These are phyloP conservation scores for Oreotrochilus melanogaster DNA, from an alignment of 2,113 vertebrate genomes.

Conservation along the genomic window DNA sequence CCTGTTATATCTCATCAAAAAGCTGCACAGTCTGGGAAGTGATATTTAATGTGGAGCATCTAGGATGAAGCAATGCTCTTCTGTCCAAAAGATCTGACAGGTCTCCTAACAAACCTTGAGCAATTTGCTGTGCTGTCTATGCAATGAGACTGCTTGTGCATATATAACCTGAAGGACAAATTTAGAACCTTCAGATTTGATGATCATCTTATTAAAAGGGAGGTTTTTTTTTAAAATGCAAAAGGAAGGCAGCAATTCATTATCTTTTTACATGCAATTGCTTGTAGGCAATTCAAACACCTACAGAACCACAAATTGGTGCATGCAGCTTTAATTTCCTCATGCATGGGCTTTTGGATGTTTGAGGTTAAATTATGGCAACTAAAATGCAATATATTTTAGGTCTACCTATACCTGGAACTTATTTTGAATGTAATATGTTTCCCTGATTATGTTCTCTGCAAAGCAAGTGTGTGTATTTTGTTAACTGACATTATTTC, in stretches of 20 bases:
- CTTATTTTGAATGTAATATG: neutral
- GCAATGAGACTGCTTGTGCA: neutral
- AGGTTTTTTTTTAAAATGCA: neutral
- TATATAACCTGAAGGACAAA: neutral
- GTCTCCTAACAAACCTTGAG: neutral
- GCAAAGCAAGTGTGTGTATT: neutral
- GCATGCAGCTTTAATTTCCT: neutral
- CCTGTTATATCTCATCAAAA: constrained; percentile 21
- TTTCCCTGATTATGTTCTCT: neutral
- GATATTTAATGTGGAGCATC: neutral
- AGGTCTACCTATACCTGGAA: neutral
- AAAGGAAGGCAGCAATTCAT: constrained; percentile 9
- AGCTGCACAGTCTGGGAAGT: constrained; percentile 17
- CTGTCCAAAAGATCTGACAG: neutral
- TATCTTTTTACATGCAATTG: constrained; percentile 27
- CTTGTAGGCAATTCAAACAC: constrained; percentile 12
- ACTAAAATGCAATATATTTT: neutral
- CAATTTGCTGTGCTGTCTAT: neutral
- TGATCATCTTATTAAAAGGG: constrained; percentile 14
- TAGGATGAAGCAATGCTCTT: constrained; percentile 5
- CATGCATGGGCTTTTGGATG: neutral
- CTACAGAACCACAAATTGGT: neutral
- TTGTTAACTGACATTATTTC: neutral
- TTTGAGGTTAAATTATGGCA: neutral
- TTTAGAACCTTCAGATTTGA: constrained; percentile 9